Evolutionary conservation across 2,797 vertebrate species (phyloP), one percentile per base, ranked within the genome.

Genomic region (Xenopus petersii): DNA sequence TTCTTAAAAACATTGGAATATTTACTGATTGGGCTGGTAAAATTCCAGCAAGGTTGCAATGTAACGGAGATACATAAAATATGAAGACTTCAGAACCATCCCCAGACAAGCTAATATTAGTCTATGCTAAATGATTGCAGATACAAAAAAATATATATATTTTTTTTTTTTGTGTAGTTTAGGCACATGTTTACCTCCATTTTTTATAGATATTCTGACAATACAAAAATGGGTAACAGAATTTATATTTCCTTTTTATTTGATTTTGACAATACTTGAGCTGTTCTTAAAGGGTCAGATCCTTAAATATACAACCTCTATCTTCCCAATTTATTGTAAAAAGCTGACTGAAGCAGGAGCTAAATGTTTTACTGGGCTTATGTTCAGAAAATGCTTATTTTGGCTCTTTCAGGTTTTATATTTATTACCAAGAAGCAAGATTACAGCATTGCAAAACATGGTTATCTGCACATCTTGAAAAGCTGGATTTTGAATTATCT

Each of bases 371-470:
- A 33, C 64, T 47, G 7, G 13, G 36, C 49, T 49, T 12, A 15
- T 26, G 11, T 33, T 47, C 61, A 49, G 56, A 49, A 73, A 73
- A 48, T 49, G 49, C 70, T 63, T 56, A 69, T 69, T 68, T 69
- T 68, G 59, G 49, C 70, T 63, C 65, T 33, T 24, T 24, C 8
- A 11, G 11, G 10, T 42, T 5, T 21, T 63, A 47, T 46, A 58
- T 68, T 63, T 77, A 77, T 72, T 68, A 64, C 49, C 24, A 62
- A 48, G 64, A 72, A 30, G 61, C 6, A 48, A 73, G 48, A 77
- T 73, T 63, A 77, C 65, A 64, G 64, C 10, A 47, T 63, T 26
- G 13, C 24, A 1, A 61, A 64, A 66, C 24, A 59, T 8, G 26
- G 58, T 30, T 24, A 46, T 51, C 15, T 30, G 30, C n/a, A 55